Base-by-base conservation (phyloP, 2,888 invertebrate genomes). In the Metellina segmentata region DNA sequence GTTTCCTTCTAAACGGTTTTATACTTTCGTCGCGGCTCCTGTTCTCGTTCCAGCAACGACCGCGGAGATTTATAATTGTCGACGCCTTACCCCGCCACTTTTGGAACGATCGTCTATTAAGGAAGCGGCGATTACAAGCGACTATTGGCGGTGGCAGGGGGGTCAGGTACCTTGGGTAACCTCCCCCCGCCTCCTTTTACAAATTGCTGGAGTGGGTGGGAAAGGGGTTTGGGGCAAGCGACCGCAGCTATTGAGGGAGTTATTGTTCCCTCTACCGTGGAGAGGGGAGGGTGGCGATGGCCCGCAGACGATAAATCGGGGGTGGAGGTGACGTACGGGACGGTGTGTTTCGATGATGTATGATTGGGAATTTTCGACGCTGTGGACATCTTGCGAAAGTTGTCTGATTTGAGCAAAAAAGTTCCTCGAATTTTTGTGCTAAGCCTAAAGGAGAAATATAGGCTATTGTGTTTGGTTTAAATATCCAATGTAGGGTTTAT, bases 1-100 rank as follows among this genome's bases (percentile, higher is more conserved):
- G 78, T 52, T 78, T 48, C 81, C 49, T 48, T 70, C 49, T 69
- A 81, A 81, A 81, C 69, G 71, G 51, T 82, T 82, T 82, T 82
- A 85, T 53, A 85, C 78, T 85, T 85, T 61, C 34, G 61, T 34
- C 53, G 48, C 52, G 70, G 51, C 34, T 49, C 81, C 74, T 61
- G 75, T 49, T n/a, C 72, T 77, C 77, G 83, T 75, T 83, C 71
- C 52, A 89, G 69, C 75, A 74, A 75, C 61, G 81, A 81, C 81
- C 7, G 71, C 51, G 72, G 71, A 79, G 79, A 90, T 90, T 86
- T 85, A 81, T 90, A 90, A 90, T 90, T 85, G 90, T 90, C 90
- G 74, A 81, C 79, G 61, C 74, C 52, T 83, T 34, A 34, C 70
- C 79, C 75, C 81, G 8, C 77, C 82, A 16, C 69, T 49, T 70